phyloP scores from a whole-genome alignment of 2,797 vertebrate genomes.

The Gadopsis marmoratus region DNA sequence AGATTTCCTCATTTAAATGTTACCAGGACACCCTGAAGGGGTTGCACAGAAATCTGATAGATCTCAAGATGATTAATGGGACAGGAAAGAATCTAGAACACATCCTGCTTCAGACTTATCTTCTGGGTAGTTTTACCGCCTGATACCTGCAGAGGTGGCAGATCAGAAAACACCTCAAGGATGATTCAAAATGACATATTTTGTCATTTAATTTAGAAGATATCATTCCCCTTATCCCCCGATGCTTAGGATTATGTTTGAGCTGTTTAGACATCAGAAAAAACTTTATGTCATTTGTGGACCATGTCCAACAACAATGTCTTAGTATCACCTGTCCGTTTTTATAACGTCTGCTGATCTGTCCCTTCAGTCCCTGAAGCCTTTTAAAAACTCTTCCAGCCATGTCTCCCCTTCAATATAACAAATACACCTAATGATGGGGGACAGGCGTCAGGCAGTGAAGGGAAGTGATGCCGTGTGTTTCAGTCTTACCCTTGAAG shows the following conservation, averaged over 20 bases:
- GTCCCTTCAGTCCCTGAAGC: neutral
- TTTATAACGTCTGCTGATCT: neutral
- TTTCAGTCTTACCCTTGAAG: conserved; percentile 88
- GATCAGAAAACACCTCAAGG: no score
- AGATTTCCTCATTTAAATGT: neutral
- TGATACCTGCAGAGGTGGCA: neutral
- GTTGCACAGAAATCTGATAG: conserved; percentile 6
- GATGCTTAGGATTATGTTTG: neutral
- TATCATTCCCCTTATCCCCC: no score
- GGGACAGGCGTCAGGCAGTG: neutral
- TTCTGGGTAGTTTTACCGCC: neutral
- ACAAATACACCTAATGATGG: neutral
- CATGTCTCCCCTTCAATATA: neutral
- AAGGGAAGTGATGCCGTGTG: neutral
- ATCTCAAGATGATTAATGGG: conserved; percentile 1
- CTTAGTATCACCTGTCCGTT: neutral
- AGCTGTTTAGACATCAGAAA: neutral
- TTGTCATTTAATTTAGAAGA: no score
- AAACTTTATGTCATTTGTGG: neutral
- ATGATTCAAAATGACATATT: neutral
- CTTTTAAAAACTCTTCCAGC: neutral
- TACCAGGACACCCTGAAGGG: neutral
- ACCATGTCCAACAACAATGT: neutral
- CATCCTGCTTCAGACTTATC: neutral
- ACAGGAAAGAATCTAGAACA: neutral